Evolutionary conservation across 2,888 invertebrate species (phyloP), one percentile per base, ranked within the genome.

Genomic region (Gandaritis pyraliata): DNA sequence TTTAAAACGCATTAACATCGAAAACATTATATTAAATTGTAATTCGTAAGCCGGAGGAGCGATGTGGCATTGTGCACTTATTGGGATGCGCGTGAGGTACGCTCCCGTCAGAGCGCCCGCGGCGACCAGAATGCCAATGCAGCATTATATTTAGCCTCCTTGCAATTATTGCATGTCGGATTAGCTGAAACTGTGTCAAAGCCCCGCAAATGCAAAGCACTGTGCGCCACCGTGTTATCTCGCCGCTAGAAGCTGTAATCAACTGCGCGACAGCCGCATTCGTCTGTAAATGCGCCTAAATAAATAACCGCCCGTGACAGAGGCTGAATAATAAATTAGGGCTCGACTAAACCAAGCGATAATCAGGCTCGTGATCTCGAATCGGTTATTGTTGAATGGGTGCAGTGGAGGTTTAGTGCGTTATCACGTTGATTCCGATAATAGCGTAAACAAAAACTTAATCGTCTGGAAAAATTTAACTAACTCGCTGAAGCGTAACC

Each of bases 41-140:
- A 85, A 87, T 90, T 87, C 78, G 88, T 90, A 90, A 72, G 87
- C 88, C 71, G 76, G 72, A 71, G 75, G 77, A 80, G 81, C 77
- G 78, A 45, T 45, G 53, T n/a, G 45, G 18, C 45, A 45, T 36
- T 75, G 71, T 73, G 65, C 69, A 78, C 85, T 85, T 82, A 87
- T 90, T 90, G 77, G 81, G 85, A 90, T 90, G 89, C 89, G 82
- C 76, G 76, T 71, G 75, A 78, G 83, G 81, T 79, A 72, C 70
- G 71, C 72, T 75, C 77, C 72, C 80, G 83, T 75, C 78, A 75
- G 79, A 75, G 77, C 72, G 77, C 76, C 74, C 72, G 75, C 67
- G 62, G 81, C 75, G 80, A 64, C 61, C 67, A 71, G 88, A 85
- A 88, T 90, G 80, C 79, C 85, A 90, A 91, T 85, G 78, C 69